These are phyloP conservation scores for Drosophila pseudotakahashii DNA, from an alignment of 2,888 invertebrate species.

Conservation along the genomic window DNA sequence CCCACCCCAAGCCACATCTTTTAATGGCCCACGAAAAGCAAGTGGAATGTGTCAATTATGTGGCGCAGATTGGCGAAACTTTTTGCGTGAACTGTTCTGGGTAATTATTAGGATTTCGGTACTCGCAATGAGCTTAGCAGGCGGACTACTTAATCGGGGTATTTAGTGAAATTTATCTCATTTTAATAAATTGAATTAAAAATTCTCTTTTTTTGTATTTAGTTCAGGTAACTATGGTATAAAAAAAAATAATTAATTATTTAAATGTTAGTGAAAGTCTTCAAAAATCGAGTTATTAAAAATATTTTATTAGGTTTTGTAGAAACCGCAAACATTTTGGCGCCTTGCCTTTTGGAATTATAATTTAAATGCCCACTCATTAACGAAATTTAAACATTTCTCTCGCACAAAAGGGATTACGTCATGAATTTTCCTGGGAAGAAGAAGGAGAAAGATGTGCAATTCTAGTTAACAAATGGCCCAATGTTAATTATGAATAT, in stretches of 20 bases:
- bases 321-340: background rate
- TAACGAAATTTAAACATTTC: background rate
- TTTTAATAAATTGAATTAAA: too few relatives aligned
- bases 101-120: slow-evolving; percentile 9
- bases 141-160: background rate
- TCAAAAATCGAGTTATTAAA: too few relatives aligned
- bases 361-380: background rate
- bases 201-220: too few relatives aligned
- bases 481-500: background rate
- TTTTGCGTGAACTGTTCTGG: slow-evolving; percentile 4
- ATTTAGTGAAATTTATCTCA: background rate
- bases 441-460: background rate
- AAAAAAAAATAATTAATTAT: too few relatives aligned
- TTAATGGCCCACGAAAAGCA: slow-evolving; percentile 3
- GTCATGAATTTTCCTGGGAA: background rate
- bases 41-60: slow-evolving; percentile 29
- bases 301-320: background rate
- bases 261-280: too few relatives aligned
- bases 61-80: slow-evolving; percentile 17
- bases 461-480: background rate
- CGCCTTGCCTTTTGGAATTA: background rate
- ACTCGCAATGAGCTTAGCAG: background rate
- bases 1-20: background rate
- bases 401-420: background rate
- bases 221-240: too few relatives aligned